A percentile compares a stretch with the other conserved stretches of the same genome.
Evolutionary conservation across 2,797 vertebrate genomes (phyloP).

Genomic region (Spheniscus humboldti): DNA sequence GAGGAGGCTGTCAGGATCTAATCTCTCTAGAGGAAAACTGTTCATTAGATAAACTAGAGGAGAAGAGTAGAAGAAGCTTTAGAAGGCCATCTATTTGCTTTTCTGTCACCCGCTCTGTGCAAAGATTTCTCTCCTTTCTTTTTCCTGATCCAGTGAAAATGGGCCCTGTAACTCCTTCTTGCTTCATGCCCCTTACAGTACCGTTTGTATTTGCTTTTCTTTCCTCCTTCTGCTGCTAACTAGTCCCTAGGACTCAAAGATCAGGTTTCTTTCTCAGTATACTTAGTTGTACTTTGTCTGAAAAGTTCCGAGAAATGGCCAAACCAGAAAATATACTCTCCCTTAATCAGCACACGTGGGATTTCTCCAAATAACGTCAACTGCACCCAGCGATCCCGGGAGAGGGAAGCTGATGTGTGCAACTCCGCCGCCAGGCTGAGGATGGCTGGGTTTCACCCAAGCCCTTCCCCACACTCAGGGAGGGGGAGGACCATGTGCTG

Average conservation of each 20-base stretch:
- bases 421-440: accelerated
- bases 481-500: neutral
- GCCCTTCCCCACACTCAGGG: neutral
- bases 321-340: neutral
- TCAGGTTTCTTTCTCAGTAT: neutral
- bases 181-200: neutral
- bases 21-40: neutral
- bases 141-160: neutral
- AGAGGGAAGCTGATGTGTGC: neutral
- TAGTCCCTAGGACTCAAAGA: neutral
- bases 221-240: neutral
- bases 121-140: neutral
- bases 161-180: neutral
- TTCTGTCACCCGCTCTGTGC: neutral
- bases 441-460: neutral
- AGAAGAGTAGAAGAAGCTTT: neutral
- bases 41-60: neutral
- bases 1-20: neutral
- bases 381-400: accelerated
- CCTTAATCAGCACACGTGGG: neutral
- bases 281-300: neutral
- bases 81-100: neutral
- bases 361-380: neutral
- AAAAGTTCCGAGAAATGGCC: neutral
- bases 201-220: neutral